Conservation (phyloP, 2,888 invertebrate species). For the Cantharis lateralis region DNA sequence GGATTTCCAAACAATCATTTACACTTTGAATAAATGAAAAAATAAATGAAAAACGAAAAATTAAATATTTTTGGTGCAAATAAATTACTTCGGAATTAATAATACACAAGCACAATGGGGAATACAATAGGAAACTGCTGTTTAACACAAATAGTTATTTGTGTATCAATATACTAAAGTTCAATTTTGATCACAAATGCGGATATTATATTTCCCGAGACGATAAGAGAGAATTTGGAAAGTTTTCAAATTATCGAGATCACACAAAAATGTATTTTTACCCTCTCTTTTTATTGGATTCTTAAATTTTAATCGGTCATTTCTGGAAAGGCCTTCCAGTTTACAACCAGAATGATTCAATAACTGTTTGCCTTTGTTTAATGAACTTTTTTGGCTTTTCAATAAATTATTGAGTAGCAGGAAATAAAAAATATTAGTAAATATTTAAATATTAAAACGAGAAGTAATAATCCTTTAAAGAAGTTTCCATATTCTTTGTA, state of each 20-base stretch:
- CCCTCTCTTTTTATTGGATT: background rate
- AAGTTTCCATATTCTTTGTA: conserved; percentile 19
- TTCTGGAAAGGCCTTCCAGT: background rate
- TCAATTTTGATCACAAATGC: too few species aligned
- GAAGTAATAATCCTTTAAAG: background rate
- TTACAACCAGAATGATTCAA: background rate
- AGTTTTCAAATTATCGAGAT: background rate
- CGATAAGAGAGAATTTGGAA: background rate
- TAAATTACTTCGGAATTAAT: too few species aligned
- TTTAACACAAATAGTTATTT: too few species aligned
- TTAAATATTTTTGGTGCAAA: too few species aligned
- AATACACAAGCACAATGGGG: too few species aligned
- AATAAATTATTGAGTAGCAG: background rate
- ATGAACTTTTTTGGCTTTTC: background rate
- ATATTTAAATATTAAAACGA: background rate
- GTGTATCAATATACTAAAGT: too few species aligned
- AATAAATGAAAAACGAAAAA: too few species aligned
- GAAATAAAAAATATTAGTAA: background rate
- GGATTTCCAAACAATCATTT: too few species aligned
- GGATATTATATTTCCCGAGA: too few species aligned
- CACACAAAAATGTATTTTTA: too few species aligned
- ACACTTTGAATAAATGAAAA: too few species aligned
- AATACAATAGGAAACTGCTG: too few species aligned
- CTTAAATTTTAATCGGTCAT: background rate
- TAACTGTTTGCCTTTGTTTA: background rate